phyloP scores from a whole-genome alignment of 2,888 invertebrate species.

The Cheilosia vernalis region DNA sequence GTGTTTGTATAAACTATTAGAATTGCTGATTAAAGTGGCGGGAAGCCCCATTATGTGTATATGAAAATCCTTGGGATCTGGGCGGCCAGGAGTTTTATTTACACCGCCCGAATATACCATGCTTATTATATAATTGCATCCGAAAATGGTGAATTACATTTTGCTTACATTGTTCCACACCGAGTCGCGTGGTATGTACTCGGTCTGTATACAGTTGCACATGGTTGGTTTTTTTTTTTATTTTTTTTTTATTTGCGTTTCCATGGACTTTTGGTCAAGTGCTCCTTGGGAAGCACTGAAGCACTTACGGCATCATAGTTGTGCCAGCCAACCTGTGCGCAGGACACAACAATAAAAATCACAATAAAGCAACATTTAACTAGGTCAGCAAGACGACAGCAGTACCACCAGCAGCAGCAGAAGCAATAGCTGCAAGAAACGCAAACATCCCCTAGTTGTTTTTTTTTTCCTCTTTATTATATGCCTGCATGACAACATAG shows the following conservation, averaged over 20 bases:
- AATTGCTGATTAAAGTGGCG: constrained; percentile 60
- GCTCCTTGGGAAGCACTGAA: constrained; percentile 61
- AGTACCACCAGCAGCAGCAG: constrained; percentile 44
- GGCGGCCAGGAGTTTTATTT: constrained; percentile 53
- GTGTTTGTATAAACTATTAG: constrained; percentile 6
- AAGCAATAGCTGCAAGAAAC: constrained; percentile 61
- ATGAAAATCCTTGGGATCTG: constrained; percentile 64
- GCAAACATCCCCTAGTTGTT: constrained; percentile 50
- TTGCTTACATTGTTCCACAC: constrained; percentile 48
- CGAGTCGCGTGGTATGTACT: constrained; percentile 30
- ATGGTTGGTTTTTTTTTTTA: constrained; percentile 23
- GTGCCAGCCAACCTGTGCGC: constrained; percentile 63
- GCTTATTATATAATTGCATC: constrained; percentile 58
- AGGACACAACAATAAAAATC: constrained; percentile 73
- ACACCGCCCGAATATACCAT: constrained; percentile 20
- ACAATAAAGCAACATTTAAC: constrained; percentile 71
- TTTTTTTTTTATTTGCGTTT: constrained; percentile 37
- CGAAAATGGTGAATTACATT: constrained; percentile 42
- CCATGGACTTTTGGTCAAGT: constrained; percentile 71
- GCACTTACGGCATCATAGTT: constrained; percentile 56
- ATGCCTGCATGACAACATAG: constrained; percentile 58
- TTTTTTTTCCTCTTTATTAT: not conserved
- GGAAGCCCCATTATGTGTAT: constrained; percentile 33
- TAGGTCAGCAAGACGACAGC: constrained; percentile 70
- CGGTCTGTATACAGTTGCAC: constrained; percentile 36